Evolutionary conservation across 2,797 vertebrate species (phyloP).

Genomic region (Galago senegalensis): DNA sequence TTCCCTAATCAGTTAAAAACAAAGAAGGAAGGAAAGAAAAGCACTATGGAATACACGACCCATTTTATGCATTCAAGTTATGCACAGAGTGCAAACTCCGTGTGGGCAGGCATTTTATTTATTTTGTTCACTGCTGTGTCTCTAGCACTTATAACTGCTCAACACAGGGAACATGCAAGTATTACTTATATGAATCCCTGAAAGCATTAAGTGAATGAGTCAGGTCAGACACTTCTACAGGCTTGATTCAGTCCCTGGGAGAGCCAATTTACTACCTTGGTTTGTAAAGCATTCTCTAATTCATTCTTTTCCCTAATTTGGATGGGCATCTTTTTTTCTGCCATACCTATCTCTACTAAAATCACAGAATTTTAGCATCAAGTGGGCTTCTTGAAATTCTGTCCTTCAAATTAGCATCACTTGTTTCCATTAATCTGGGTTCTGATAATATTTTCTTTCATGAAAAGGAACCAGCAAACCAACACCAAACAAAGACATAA

Average conservation of each 20-base stretch:
- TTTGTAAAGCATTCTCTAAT: not conserved
- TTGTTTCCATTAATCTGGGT: not conserved
- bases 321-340: not conserved
- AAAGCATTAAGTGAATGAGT: not conserved
- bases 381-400: not conserved
- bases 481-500: not conserved
- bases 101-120: not conserved
- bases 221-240: not conserved
- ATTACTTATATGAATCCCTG: not conserved
- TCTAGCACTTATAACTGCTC: not conserved
- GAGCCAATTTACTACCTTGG: not conserved
- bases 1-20: not conserved
- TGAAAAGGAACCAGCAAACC: not conserved
- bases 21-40: not conserved
- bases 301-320: not conserved
- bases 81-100: not conserved
- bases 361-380: not conserved
- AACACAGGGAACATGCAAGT: not conserved
- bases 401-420: not conserved
- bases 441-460: slow-evolving; percentile 14
- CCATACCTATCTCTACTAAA: not conserved
- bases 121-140: not conserved
- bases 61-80: not conserved
- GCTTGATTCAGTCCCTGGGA: not conserved
- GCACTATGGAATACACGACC: too few species aligned